Base-by-base conservation (phyloP, 1,140 invertebrate genomes). In the Drosophila willistoni region DNA sequence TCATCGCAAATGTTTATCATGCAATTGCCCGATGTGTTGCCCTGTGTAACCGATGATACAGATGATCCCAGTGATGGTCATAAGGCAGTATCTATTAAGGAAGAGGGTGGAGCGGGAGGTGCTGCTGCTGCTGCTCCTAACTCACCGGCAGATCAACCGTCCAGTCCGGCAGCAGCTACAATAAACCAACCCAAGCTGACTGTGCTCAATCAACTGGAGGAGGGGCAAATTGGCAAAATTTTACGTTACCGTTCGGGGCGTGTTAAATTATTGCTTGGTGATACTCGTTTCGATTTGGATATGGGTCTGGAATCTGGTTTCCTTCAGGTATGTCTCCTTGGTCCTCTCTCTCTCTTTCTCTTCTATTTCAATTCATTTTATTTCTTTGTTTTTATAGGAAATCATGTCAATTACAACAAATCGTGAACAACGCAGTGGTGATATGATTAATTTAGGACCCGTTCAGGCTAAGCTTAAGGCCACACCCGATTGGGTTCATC, bases 201-300 rank as follows among this genome's bases (percentile, higher is more conserved):
- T 57, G 63, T 87, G 2, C 47, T 91, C 0, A 64, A 86, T 2
- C 81, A 89, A 63, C 47, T 94, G 70, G 93, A 94, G 68, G 94
- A 94, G 60, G 94, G 94, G 1, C 92, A 92, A 64, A 93, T 94
- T 54, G 94, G 94, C 4, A 94, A 93, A 79, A 83, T 95, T 56
- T 79, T 93, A 41, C 85, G 94, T 1, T 93, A 93, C 72, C 92
- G 92, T 14, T 94, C 94, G 0, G 94, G 94, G 1, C 93, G 93
- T 44, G 92, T 94, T 39, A 93, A 93, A 59, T 79, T 94, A 7
- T 64, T 91, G 3, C 81, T 95, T 0, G 94, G 94, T 0, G 93
- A 94, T 44, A 93, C 93, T 0, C 77, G 86, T 3, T 94, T 94
- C 73, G 94, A 94, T 85, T 92, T 94, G 73, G 79, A 90, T 33